Conservation (phyloP, 2,113 vertebrate species). For the Toxotes chatareus region DNA sequence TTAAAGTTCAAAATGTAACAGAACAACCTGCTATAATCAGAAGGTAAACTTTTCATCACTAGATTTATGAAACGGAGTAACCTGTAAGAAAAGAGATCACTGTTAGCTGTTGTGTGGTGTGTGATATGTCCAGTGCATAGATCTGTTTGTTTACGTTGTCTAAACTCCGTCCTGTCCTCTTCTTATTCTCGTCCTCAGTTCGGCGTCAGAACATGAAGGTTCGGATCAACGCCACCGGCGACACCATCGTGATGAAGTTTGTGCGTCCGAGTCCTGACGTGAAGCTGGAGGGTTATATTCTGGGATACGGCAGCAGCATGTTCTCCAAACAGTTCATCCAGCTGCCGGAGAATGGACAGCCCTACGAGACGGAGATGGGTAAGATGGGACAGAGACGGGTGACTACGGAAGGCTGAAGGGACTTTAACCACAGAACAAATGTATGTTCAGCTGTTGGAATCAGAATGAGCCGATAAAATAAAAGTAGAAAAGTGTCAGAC, state of each 20-base stretch:
- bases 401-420: neutral
- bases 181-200: slow-evolving; percentile 73
- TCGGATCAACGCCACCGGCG: slow-evolving; percentile 92
- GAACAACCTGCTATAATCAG: no score
- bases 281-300: slow-evolving; percentile 92
- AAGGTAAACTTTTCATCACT: no score
- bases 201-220: slow-evolving; percentile 91
- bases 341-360: slow-evolving; percentile 89
- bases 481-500: no score
- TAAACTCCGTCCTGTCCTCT: neutral
- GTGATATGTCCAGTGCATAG: no score
- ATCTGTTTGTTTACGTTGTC: no score
- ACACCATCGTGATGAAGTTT: slow-evolving; percentile 92
- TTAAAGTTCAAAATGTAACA: no score
- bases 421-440: no score
- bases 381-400: slow-evolving; percentile 63
- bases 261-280: slow-evolving; percentile 87
- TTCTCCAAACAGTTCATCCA: slow-evolving; percentile 93
- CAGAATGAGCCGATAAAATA: no score
- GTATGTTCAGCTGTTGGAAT: no score
- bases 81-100: no score
- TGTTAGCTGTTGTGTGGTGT: neutral
- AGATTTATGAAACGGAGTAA: no score
- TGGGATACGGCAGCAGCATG: slow-evolving; percentile 92
- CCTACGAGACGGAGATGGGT: slow-evolving; percentile 90